Percentiles rank a stretch among this genome's conserved stretches.
Conservation (phyloP, 1,140 invertebrate species). For the Chionoecetes opilio region DNA sequence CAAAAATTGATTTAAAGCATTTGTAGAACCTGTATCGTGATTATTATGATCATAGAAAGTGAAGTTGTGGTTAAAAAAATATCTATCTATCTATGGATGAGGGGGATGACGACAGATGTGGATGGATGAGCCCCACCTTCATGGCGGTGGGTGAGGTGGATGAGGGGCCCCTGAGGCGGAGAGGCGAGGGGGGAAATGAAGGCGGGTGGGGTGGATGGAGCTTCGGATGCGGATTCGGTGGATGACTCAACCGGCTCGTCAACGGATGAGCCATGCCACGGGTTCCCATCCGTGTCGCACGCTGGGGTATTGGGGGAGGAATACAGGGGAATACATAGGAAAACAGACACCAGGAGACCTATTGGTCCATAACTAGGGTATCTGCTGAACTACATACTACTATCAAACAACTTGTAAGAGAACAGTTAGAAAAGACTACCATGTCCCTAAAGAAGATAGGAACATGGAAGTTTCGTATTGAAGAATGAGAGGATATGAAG, state of each 20-base stretch:
- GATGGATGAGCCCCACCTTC: slow-evolving; percentile 63
- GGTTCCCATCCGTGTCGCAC: slow-evolving; percentile 80
- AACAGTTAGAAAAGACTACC: no score
- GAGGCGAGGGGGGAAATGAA: slow-evolving; percentile 70
- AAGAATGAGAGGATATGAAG: no score
- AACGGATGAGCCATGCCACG: slow-evolving; percentile 80
- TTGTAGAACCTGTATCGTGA: neutral
- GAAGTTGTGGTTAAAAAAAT: no score
- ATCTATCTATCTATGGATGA: no score
- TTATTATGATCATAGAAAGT: no score
- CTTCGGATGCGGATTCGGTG: slow-evolving; percentile 79
- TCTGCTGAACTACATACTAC: no score
- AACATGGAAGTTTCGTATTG: no score
- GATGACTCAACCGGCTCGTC: slow-evolving; percentile 80
- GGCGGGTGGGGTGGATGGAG: slow-evolving; percentile 65
- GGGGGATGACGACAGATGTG: neutral
- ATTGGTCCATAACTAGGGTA: no score
- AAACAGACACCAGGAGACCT: no score
- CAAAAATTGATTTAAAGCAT: neutral
- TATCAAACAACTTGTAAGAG: no score
- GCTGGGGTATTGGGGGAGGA: slow-evolving; percentile 24
- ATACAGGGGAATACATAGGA: no score
- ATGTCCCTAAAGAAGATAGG: no score
- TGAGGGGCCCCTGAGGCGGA: neutral
- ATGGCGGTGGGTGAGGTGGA: slow-evolving; percentile 64